Evolutionary conservation across 2,888 invertebrate genomes (phyloP).

Genomic region (Exocentrus adspersus): DNA sequence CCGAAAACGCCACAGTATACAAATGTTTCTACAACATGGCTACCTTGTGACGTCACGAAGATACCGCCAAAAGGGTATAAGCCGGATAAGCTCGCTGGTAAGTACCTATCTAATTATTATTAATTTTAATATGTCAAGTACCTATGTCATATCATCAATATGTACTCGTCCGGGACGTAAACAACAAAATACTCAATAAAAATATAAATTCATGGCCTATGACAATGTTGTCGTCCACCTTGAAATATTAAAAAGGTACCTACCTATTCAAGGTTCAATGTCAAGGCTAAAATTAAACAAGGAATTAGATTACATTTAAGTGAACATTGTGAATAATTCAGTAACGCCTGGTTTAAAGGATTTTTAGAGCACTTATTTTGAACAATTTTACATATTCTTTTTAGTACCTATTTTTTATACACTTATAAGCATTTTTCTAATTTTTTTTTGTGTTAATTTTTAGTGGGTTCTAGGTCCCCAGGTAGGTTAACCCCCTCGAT

Average conservation of each 20-base stretch:
- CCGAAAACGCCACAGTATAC: no score
- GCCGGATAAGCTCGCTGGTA: no score
- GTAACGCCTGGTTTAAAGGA: conserved; percentile 3
- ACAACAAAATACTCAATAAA: conserved; percentile 29
- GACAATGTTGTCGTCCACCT: conserved; percentile 51
- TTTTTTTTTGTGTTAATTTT: no score
- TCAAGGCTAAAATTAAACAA: conserved; percentile 24
- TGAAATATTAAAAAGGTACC: conserved; percentile 45
- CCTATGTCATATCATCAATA: no score
- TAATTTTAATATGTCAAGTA: no score
- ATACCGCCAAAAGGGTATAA: no score
- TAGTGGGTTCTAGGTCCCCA: no score
- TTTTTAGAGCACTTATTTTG: no score
- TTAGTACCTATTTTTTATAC: background rate
- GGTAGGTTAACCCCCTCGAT: no score
- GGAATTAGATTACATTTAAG: conserved; percentile 19
- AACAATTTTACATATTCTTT: background rate
- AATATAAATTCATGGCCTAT: conserved; percentile 50
- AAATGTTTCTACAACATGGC: no score
- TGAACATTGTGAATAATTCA: conserved; percentile 27
- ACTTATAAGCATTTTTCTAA: background rate
- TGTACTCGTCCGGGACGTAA: conserved; percentile 8
- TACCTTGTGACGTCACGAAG: no score
- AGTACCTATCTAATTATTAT: no score
- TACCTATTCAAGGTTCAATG: conserved; percentile 29